Evolutionary conservation across 2,113 vertebrate genomes (phyloP).

Genomic region (Bagarius yarrelli): DNA sequence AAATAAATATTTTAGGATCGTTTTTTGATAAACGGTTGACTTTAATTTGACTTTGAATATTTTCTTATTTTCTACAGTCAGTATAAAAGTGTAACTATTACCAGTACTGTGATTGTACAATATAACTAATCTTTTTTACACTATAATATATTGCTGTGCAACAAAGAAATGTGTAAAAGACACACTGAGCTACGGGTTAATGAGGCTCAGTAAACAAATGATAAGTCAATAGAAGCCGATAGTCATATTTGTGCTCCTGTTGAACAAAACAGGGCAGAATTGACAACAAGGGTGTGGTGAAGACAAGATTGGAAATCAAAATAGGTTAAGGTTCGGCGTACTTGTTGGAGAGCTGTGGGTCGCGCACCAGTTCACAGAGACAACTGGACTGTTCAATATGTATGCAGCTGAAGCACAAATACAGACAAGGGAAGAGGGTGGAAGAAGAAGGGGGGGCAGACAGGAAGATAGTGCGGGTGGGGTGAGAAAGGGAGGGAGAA

Average conservation of each 20-base stretch:
- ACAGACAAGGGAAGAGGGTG: conserved; percentile 10
- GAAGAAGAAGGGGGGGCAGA: conserved; percentile 24
- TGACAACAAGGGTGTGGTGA: neutral
- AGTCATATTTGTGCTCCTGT: neutral
- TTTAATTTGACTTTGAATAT: too few species aligned
- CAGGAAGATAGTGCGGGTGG: conserved; percentile 17
- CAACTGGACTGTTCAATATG: conserved; percentile 53
- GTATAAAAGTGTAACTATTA: neutral
- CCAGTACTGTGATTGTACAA: neutral
- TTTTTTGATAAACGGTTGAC: neutral
- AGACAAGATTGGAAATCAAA: neutral
- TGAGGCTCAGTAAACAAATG: neutral
- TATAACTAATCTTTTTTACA: neutral
- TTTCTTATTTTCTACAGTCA: neutral
- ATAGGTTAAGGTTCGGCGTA: conserved; percentile 52
- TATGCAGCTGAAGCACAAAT: conserved; percentile 60
- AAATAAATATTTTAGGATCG: neutral
- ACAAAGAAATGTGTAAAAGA: too few species aligned
- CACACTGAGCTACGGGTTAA: neutral
- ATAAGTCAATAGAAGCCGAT: too few species aligned
- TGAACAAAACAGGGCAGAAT: neutral
- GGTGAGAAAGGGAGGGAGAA: conserved; percentile 30
- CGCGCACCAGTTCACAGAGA: conserved; percentile 51
- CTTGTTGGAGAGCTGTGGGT: conserved; percentile 58
- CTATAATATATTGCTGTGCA: neutral